These are phyloP conservation scores for Octodon degus DNA, from an alignment of 2,113 vertebrate species.

Conservation along the genomic window DNA sequence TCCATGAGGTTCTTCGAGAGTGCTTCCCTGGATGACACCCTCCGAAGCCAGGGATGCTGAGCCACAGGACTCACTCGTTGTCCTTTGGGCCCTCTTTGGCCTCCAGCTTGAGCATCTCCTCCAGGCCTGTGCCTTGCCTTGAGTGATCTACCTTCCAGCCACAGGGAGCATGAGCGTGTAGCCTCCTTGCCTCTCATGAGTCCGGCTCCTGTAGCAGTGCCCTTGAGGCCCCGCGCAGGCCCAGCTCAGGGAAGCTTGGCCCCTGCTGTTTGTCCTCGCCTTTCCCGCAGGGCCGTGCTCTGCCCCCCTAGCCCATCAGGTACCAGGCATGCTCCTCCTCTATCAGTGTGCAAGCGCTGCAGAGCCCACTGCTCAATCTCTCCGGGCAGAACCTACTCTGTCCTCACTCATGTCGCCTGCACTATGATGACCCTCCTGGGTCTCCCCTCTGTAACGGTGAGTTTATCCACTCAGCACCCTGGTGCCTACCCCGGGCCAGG, in stretches of 20 bases:
- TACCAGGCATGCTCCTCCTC: background rate
- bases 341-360: background rate
- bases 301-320: background rate
- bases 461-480: background rate
- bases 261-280: background rate
- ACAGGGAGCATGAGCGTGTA: background rate
- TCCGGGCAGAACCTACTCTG: background rate
- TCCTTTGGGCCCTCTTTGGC: slow-evolving; percentile 16
- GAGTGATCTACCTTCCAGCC: background rate
- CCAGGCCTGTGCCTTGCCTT: background rate
- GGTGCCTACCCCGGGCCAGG: background rate
- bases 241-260: background rate
- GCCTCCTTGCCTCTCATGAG: background rate
- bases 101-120: background rate
- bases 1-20: background rate
- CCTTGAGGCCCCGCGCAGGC: background rate
- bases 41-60: background rate
- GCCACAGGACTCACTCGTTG: background rate
- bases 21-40: background rate
- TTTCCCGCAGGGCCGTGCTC: background rate
- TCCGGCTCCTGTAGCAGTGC: background rate
- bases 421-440: background rate
- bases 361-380: background rate
- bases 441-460: background rate
- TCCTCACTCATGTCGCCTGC: background rate